Conservation (phyloP, 2,113 vertebrate genomes). For the Trinectes maculatus region DNA sequence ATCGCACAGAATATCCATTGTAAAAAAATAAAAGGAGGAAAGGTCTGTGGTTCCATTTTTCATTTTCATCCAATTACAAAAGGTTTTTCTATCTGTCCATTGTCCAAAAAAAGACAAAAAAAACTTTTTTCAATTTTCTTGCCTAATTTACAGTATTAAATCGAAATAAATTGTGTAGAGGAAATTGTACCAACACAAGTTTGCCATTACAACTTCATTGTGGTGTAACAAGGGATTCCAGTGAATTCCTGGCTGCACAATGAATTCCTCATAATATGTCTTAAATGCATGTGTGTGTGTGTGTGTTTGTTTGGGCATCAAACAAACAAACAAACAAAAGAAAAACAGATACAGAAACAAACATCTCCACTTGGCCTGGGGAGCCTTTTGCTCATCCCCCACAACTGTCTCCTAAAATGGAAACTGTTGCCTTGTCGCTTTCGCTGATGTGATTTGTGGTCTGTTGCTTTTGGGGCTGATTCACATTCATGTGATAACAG, state of each 20-base stretch:
- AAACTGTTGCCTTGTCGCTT: constrained; percentile 51
- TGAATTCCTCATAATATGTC: no score
- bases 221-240: background rate
- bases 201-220: background rate
- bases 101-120: background rate
- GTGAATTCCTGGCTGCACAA: constrained; percentile 7
- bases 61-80: no score
- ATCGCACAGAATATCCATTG: constrained; percentile 32
- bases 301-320: no score
- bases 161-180: constrained; percentile 1
- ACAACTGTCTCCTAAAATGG: constrained; percentile 64
- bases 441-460: constrained; percentile 51
- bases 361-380: constrained; percentile 45
- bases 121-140: background rate
- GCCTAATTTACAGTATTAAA: constrained; percentile 8
- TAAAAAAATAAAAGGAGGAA: background rate
- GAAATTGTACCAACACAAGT: background rate
- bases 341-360: constrained; percentile 24
- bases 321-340: background rate
- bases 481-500: constrained; percentile 69
- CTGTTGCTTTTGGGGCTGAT: constrained; percentile 62
- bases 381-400: constrained; percentile 45
- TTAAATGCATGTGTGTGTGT: no score
- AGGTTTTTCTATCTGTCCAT: no score
- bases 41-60: no score